Conservation (phyloP, 2,113 vertebrate species). For the Dendrocopos noguchii region DNA sequence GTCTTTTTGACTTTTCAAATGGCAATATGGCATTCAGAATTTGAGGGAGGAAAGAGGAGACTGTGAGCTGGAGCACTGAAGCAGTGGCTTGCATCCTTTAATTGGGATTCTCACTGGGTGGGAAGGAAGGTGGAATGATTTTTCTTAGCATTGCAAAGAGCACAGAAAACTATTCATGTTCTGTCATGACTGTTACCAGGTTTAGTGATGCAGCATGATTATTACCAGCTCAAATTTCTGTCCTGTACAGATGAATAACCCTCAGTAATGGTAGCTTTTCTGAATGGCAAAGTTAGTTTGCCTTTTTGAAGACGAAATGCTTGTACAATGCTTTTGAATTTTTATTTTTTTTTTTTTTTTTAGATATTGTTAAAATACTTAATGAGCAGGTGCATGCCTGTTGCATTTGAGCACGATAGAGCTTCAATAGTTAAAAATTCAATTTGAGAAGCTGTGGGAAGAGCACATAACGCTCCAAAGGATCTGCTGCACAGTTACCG, state of each 20-base stretch:
- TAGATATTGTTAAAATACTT: background rate
- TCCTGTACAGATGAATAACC: background rate
- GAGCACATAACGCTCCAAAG: background rate
- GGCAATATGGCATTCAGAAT: background rate
- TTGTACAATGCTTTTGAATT: background rate
- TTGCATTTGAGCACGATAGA: background rate
- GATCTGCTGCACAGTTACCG: background rate
- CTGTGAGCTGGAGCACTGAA: background rate
- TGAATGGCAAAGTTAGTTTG: background rate
- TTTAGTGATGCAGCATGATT: background rate
- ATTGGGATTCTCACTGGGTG: background rate
- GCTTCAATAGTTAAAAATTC: background rate
- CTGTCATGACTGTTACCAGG: background rate
- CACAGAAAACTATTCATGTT: background rate
- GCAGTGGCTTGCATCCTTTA: background rate
- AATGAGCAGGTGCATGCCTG: background rate
- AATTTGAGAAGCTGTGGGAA: background rate
- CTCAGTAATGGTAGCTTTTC: background rate
- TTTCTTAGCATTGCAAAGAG: background rate
- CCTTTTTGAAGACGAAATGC: background rate
- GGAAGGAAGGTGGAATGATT: background rate
- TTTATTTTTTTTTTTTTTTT: background rate
- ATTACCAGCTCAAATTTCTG: background rate
- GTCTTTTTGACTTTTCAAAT: background rate
- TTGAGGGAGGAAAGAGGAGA: background rate